Evolutionary conservation across 1,140 invertebrate species (phyloP), one percentile per base, ranked within the genome.

Genomic region (Drosophila eugracilis): DNA sequence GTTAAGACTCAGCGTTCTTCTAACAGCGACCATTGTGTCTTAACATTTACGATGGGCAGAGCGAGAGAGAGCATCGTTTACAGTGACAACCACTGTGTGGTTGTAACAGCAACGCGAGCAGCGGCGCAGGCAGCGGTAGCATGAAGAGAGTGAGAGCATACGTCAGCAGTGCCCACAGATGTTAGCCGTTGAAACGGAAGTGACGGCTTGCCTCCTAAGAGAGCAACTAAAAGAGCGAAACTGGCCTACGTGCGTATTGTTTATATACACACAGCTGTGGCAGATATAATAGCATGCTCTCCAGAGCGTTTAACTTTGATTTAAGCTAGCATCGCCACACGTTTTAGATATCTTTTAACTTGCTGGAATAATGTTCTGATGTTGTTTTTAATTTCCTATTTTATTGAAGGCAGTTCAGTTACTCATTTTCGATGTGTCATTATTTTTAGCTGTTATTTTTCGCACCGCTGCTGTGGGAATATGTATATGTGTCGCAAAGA

Each of bases 181-280:
- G 60, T 58, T 57, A 32, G 41, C 21, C 9, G 9, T 19, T 12
- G 36, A 58, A 66, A 45, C 58, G 58, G 58, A 62, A 54, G 59
- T 53, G 45, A 26, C n/a, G n/a, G n/a, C 39, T 37, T 36, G 34
- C 59, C 22, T 22, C 6, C 30, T 36, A 47, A 47, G 44, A 47
- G 44, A 47, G 28, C 34, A 21, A 9, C 24, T 24, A 12, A 26
- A 26, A 47, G 76, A 62, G 50, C 30, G 55, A 54, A 39, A 50
- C n/a, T 54, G 78, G 80, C 80, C 75, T 84, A 83, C 75, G 80
- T 78, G 79, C 71, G 52, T 44, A 15, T n/a, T 45, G 10, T 39
- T 6, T 4, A 39, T 39, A 15, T 14, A 15, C 19, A 21, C 41
- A 21, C 19, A 45, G 26, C 19, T 32, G 41, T 3, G 42, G 42